These are phyloP conservation scores for Notocelia uddmanniana DNA, from an alignment of 2,888 invertebrate genomes.

Conservation along the genomic window DNA sequence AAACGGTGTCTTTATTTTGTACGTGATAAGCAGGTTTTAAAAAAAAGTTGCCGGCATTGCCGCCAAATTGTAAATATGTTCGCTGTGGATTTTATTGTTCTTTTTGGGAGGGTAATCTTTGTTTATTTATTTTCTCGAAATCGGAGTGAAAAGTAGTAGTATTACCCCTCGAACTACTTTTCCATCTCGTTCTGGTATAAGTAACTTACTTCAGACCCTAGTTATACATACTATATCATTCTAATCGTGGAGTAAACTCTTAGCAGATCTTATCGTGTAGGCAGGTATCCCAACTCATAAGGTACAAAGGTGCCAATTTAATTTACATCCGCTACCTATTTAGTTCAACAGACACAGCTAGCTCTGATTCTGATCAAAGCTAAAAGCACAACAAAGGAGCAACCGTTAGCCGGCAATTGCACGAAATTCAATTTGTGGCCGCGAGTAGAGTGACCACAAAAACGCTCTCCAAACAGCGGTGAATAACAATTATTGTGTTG, in stretches of 20 bases:
- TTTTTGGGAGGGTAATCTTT: neutral
- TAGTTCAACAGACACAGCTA: slow-evolving; percentile 28
- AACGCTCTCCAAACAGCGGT: slow-evolving; percentile 68
- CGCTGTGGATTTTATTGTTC: too few relatives aligned
- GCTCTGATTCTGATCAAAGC: slow-evolving; percentile 25
- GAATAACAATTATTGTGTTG: slow-evolving; percentile 80
- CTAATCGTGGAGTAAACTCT: neutral
- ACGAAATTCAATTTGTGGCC: slow-evolving; percentile 76
- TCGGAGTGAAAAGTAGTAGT: too few relatives aligned
- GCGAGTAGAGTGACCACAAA: slow-evolving; percentile 63
- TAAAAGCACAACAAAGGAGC: slow-evolving; percentile 54
- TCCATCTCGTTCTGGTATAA: too few relatives aligned
- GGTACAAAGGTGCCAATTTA: slow-evolving; percentile 10
- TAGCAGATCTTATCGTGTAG: neutral
- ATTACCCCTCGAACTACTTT: too few relatives aligned
- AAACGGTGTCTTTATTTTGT: too few relatives aligned
- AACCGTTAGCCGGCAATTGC: slow-evolving; percentile 55
- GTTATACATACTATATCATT: too few relatives aligned
- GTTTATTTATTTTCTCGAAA: too few relatives aligned
- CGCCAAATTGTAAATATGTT: too few relatives aligned
- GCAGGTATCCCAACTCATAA: neutral
- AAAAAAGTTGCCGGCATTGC: too few relatives aligned
- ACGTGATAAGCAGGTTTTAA: too few relatives aligned
- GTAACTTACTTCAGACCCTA: too few relatives aligned
- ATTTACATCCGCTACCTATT: slow-evolving; percentile 23